Conservation (phyloP, 2,113 vertebrate genomes). For the Pelvicachromis taeniatus region DNA sequence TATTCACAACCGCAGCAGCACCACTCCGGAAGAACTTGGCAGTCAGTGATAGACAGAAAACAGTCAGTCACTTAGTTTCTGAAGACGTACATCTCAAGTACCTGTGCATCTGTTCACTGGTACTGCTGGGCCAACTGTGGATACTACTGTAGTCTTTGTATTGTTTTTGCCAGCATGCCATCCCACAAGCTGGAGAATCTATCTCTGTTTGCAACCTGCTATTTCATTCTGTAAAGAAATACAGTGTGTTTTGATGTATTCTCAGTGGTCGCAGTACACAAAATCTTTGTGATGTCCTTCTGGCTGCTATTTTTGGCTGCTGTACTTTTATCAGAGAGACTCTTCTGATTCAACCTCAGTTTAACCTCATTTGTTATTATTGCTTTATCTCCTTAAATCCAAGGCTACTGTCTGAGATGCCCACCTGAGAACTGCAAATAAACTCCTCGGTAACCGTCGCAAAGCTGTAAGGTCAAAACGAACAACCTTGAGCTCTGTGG, state of each 20-base stretch:
- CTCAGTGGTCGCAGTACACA: background rate
- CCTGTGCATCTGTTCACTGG: constrained; percentile 15
- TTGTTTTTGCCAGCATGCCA: background rate
- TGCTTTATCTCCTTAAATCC: background rate
- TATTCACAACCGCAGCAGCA: constrained; percentile 59
- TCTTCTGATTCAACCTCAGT: background rate
- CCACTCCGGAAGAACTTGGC: constrained; percentile 21
- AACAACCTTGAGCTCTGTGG: background rate
- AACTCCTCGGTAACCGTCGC: background rate
- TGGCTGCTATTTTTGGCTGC: background rate
- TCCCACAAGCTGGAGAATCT: background rate
- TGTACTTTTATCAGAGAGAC: background rate
- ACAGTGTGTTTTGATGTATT: background rate
- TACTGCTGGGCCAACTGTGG: background rate
- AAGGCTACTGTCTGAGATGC: background rate
- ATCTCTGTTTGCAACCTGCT: background rate
- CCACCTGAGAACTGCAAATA: background rate
- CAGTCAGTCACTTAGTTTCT: constrained; percentile 35
- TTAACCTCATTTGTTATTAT: background rate
- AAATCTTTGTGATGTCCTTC: background rate
- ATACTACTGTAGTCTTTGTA: background rate
- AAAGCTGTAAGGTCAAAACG: background rate
- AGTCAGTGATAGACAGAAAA: constrained; percentile 32
- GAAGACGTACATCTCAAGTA: constrained; percentile 36
- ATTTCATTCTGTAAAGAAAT: background rate